phyloP scores from a whole-genome alignment of 1,140 invertebrate species.

The Sipha flava region DNA sequence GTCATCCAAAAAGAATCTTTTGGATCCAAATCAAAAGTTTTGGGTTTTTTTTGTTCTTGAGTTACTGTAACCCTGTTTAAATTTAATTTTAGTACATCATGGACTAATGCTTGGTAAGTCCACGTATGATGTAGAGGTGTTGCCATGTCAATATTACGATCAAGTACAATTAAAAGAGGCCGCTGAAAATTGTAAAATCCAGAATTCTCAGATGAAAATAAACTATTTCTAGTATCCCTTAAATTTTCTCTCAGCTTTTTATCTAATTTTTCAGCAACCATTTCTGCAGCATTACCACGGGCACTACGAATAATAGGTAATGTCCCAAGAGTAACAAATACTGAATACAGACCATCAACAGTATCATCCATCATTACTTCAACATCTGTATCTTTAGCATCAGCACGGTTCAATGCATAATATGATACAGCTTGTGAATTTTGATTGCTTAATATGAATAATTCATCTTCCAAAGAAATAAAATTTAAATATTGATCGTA shows the following conservation, averaged over 20 bases:
- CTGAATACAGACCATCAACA: conserved; percentile 92
- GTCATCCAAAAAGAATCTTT: conserved; percentile 85
- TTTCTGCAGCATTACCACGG: conserved; percentile 93
- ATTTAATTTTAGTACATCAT: conserved; percentile 86
- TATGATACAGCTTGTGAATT: conserved; percentile 85
- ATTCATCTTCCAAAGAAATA: conserved; percentile 94
- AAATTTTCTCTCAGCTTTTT: conserved; percentile 96
- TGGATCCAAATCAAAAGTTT: conserved; percentile 83
- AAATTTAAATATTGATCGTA: conserved; percentile 98
- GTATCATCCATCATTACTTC: conserved; percentile 87
- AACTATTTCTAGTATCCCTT: conserved; percentile 89
- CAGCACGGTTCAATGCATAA: conserved; percentile 89
- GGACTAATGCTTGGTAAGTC: conserved; percentile 96
- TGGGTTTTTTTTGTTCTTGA: conserved; percentile 56
- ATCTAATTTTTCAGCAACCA: conserved; percentile 93
- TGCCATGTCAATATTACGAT: conserved; percentile 92
- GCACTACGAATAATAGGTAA: conserved; percentile 94
- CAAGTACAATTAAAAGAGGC: conserved; percentile 84
- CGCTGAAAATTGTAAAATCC: conserved; percentile 68
- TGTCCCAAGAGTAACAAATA: conserved; percentile 84
- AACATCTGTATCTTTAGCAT: conserved; percentile 94
- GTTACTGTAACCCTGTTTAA: conserved; percentile 59
- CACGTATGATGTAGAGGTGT: conserved; percentile 98
- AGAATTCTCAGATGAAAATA: conserved; percentile 73
- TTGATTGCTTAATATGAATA: conserved; percentile 90